A percentile compares a stretch with the other conserved stretches of the same genome.
Conservation (phyloP, 2,113 vertebrate species). For the Aythya baeri region DNA sequence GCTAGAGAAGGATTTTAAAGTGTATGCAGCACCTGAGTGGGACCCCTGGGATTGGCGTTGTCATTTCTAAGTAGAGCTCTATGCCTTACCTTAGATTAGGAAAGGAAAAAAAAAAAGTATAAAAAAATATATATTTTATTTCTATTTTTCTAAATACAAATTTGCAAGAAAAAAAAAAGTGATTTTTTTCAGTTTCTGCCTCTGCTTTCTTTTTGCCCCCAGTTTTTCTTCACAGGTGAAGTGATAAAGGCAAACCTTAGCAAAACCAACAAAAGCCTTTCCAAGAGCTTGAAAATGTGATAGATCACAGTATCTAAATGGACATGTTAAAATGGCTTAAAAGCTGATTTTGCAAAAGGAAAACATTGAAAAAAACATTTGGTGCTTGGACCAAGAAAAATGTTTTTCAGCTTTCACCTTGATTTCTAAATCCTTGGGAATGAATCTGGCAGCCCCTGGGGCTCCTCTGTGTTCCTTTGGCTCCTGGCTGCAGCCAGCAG, state of each 20-base stretch:
- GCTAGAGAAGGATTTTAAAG: background rate
- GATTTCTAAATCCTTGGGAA: background rate
- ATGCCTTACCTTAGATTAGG: background rate
- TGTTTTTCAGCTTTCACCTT: background rate
- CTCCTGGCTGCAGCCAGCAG: background rate
- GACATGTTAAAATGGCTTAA: background rate
- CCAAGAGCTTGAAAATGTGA: background rate
- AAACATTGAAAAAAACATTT: background rate
- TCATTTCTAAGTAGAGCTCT: background rate
- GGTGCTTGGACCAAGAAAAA: background rate
- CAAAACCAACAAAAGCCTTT: background rate
- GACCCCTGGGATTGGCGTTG: rapidly evolving
- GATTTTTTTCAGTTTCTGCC: background rate
- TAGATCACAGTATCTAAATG: background rate
- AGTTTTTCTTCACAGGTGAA: background rate
- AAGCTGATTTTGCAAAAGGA: background rate
- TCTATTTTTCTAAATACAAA: background rate
- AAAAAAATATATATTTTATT: too few species aligned
- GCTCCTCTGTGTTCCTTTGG: background rate
- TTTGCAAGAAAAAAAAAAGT: background rate
- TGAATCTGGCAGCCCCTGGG: background rate
- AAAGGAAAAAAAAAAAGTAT: background rate
- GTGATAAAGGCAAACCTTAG: background rate
- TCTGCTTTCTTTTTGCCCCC: background rate
- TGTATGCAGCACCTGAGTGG: rapidly evolving